Evolutionary conservation across 2,113 vertebrate species (phyloP), one percentile per base, ranked within the genome.

Genomic region (Gambusia affinis): DNA sequence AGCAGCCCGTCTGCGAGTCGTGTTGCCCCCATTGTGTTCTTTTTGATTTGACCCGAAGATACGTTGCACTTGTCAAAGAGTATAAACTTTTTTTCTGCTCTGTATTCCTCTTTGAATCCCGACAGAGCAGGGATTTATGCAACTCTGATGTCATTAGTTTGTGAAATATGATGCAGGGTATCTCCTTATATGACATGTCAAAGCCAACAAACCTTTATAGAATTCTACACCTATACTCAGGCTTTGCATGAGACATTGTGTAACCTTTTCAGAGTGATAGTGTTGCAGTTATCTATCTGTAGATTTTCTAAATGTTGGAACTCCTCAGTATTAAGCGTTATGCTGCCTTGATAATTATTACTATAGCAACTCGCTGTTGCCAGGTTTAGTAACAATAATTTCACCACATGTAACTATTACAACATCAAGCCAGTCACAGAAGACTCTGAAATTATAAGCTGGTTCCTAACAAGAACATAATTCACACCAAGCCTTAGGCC

Each of bases 181-280:
- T 67, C 63, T 65, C 61, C 62, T 73, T 28, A 70, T 64, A 30
- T 11, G 33, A 33, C 30, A 39, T 67, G 72, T 82, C 64, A 80
- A 81, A 85, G 75, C 75, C 81, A 82, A 81, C 72, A 87, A 70
- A 87, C 67, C 69, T 75, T 80, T 69, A 70, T 64, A 78, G 78
- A 79, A 73, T 82, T 82, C 31, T 47, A 67, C 67, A 70, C 22
- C 0, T 62, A 51, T 28, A 65, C 82, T 90, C 85, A 86, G 78
- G 79, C 78, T 89, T 81, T 65, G 33, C 33, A 42, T n/a, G 67
- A 67, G 60, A 31, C n/a, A 65, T 64, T 47, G 54, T 71, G 70
- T 67, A 8, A 74, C 77, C 33, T 60, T 28, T 57, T 19, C 57
- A 75, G 47, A 44, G 51, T 63, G 37, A 54, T 60, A 62, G n/a